phyloP scores from a whole-genome alignment of 2,797 vertebrate species.

The Myripristis jacobus region DNA sequence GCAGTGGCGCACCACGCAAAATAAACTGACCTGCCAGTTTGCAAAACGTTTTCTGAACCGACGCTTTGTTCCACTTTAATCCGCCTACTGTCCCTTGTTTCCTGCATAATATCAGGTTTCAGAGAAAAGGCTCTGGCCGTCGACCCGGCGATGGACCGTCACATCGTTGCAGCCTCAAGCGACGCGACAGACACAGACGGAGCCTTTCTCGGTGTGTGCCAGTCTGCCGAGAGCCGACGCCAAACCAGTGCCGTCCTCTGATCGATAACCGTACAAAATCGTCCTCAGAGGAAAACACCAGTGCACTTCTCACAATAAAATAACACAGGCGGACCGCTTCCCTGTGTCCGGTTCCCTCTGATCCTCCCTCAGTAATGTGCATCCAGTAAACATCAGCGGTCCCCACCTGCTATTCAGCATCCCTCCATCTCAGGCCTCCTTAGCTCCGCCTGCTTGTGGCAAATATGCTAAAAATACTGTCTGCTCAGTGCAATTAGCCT shows the following conservation, averaged over 20 bases:
- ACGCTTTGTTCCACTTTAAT: conserved; percentile 76
- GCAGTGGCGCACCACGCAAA: conserved; percentile 13
- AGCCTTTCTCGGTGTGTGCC: conserved; percentile 20
- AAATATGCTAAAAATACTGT: conserved; percentile 51
- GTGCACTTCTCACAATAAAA: not conserved
- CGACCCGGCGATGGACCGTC: conserved; percentile 62
- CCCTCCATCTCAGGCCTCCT: conserved; percentile 54
- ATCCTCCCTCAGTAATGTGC: conserved; percentile 11
- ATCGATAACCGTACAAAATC: not conserved
- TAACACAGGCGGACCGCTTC: not conserved
- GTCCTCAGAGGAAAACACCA: not conserved
- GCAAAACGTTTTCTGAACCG: conserved; percentile 54
- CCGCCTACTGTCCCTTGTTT: conserved; percentile 54
- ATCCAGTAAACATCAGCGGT: conserved; percentile 52
- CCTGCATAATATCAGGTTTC: conserved; percentile 80
- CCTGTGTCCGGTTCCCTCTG: not conserved
- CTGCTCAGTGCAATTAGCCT: conserved; percentile 30
- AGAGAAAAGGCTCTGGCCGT: conserved; percentile 53
- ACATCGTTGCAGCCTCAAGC: conserved; percentile 60
- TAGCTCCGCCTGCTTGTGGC: conserved; percentile 66
- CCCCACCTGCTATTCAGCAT: conserved; percentile 72
- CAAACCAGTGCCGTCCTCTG: not conserved
- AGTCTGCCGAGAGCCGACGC: not conserved
- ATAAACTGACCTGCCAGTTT: conserved; percentile 76
- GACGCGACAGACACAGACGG: conserved; percentile 62